phyloP scores from a whole-genome alignment of 2,113 vertebrate genomes.

The Ammodramus savannarum region DNA sequence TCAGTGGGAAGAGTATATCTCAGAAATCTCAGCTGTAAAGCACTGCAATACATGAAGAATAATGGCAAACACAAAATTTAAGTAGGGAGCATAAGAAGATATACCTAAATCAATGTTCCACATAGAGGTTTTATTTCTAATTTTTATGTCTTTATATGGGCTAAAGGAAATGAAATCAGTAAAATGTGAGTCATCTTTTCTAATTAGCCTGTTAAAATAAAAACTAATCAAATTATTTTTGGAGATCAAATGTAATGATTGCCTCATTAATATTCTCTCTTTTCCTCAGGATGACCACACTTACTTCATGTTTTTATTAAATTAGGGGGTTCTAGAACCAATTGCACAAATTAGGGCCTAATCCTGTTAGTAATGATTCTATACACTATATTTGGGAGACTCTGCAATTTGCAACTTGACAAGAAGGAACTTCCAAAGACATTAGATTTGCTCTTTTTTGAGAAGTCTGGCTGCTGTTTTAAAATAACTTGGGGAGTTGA shows the following conservation, averaged over 20 bases:
- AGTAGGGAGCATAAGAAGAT: slow-evolving; percentile 1
- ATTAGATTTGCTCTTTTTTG: background rate
- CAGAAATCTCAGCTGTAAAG: slow-evolving; percentile 24
- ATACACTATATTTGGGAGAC: background rate
- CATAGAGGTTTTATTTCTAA: background rate
- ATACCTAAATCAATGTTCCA: slow-evolving; percentile 13
- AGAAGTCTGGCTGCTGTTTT: background rate
- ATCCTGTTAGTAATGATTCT: background rate
- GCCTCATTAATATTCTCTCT: slow-evolving; percentile 16
- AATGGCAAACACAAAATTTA: slow-evolving; percentile 24
- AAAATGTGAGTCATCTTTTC: background rate
- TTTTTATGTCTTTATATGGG: background rate
- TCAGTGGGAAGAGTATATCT: background rate
- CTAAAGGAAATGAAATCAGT: background rate
- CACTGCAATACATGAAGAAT: slow-evolving; percentile 2
- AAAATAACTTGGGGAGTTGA: background rate
- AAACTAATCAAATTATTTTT: slow-evolving; percentile 36
- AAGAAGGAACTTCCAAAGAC: background rate
- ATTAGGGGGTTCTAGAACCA: background rate
- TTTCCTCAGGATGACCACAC: background rate
- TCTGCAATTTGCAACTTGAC: background rate
- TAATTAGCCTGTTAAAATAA: slow-evolving; percentile 35
- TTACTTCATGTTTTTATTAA: background rate
- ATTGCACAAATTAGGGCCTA: background rate
- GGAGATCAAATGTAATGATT: background rate